Percentiles rank a stretch among this genome's conserved stretches.
These are phyloP conservation scores for Hirudo medicinalis DNA, from an alignment of 1,140 invertebrate species.

Conservation along the genomic window DNA sequence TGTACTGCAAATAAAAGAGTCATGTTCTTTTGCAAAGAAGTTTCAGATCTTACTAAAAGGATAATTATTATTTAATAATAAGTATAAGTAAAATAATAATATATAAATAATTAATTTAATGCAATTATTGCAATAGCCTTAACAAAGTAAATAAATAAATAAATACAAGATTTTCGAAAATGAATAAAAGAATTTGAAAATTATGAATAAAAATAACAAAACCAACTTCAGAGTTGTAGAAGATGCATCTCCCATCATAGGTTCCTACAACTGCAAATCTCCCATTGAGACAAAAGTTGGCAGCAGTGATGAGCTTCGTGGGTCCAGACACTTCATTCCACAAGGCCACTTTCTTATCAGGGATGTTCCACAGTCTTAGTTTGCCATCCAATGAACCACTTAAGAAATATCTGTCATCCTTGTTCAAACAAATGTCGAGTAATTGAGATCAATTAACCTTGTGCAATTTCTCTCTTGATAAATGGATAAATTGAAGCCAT, in stretches of 20 bases:
- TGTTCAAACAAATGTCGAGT: background rate
- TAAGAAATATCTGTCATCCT: conserved; percentile 62
- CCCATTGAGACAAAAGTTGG: conserved; percentile 91
- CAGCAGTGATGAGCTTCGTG: conserved; percentile 81
- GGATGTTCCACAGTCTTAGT: conserved; percentile 94
- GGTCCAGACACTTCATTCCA: conserved; percentile 73
- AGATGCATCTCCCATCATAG: conserved; percentile 93
- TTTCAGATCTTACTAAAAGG: no score
- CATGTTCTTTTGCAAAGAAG: no score
- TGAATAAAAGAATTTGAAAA: background rate
- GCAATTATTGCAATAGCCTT: no score
- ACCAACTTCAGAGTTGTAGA: conserved; percentile 77
- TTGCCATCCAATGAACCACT: conserved; percentile 91
- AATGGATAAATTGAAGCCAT: no score
- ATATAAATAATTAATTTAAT: no score
- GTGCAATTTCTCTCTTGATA: no score
- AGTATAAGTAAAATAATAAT: no score
- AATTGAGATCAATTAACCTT: no score
- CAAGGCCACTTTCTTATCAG: conserved; percentile 87
- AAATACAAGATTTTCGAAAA: background rate
- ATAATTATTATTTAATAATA: no score
- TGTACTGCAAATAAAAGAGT: no score
- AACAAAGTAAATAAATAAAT: background rate
- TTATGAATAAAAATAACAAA: background rate
- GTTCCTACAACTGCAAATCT: conserved; percentile 90